A percentile compares a stretch with the other conserved stretches of the same genome.
These are phyloP conservation scores for Tenthredo mesomela DNA, from an alignment of 2,888 invertebrate species.

Conservation along the genomic window DNA sequence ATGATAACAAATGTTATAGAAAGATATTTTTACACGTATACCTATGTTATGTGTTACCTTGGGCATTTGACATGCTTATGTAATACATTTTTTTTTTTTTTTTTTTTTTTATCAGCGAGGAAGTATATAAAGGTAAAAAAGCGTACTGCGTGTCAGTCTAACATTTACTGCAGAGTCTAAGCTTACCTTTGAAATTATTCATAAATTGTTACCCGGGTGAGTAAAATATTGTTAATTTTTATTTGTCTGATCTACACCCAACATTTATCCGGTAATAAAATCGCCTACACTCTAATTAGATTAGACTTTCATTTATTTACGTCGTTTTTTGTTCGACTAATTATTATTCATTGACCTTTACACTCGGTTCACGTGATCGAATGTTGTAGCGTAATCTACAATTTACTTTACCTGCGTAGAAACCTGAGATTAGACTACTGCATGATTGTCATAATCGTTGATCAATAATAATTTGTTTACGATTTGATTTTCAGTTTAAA, in stretches of 20 bases:
- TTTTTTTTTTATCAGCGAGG: neutral
- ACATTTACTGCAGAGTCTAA: neutral
- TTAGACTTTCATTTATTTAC: conserved; percentile 2
- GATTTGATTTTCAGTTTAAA: conserved; percentile 21
- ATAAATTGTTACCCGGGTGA: neutral
- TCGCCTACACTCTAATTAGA: neutral
- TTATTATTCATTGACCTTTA: neutral
- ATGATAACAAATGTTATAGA: neutral
- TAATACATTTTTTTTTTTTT: conserved; percentile 14
- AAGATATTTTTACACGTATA: neutral
- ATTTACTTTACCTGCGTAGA: neutral
- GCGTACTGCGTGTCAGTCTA: conserved; percentile 10
- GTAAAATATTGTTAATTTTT: neutral
- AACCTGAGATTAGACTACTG: neutral
- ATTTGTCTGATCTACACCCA: neutral
- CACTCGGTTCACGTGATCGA: neutral
- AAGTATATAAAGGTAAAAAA: conserved; percentile 35
- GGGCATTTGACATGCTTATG: conserved; percentile 23
- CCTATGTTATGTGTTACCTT: conserved; percentile 13
- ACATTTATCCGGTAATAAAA: neutral
- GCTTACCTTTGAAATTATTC: neutral
- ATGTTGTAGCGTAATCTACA: neutral
- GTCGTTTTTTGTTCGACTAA: neutral
- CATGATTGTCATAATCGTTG: neutral
- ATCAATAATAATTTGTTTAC: neutral